Percentiles rank a stretch among this genome's conserved stretches.
Evolutionary conservation across 2,113 vertebrate genomes (phyloP).

Genomic region (Engystomops pustulosus): DNA sequence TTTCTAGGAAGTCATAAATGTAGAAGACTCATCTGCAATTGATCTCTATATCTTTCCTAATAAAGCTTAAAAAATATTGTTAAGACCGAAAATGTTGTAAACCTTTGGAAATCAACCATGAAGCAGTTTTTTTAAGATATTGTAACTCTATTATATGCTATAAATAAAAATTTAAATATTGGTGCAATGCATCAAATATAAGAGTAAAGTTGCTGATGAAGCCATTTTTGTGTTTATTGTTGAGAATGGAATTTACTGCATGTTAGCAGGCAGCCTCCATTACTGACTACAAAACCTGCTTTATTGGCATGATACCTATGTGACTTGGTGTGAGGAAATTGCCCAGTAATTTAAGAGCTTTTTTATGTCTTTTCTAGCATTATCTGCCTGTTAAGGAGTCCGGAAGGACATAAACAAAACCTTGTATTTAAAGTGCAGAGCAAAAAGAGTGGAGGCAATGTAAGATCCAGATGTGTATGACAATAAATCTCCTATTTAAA

Average conservation of each 20-base stretch:
- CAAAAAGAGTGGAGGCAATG: slow-evolving; percentile 32
- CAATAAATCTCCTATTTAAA: slow-evolving; percentile 50
- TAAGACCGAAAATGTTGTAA: no score
- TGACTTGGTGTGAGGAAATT: slow-evolving; percentile 47
- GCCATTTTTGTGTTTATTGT: neutral
- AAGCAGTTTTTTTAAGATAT: no score
- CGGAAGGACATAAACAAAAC: slow-evolving; percentile 55
- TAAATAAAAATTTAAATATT: neutral
- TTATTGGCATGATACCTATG: slow-evolving; percentile 45
- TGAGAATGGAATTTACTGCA: slow-evolving; percentile 11
- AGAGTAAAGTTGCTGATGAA: neutral
- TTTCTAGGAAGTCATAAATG: neutral
- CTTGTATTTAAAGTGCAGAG: slow-evolving; percentile 37
- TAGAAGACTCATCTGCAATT: neutral
- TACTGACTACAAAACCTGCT: slow-evolving; percentile 21
- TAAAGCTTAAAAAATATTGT: no score
- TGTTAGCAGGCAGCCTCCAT: slow-evolving; percentile 11
- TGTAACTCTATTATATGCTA: neutral
- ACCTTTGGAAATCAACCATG: no score
- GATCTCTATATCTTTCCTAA: neutral
- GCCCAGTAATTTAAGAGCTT: slow-evolving; percentile 54
- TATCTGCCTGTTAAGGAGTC: slow-evolving; percentile 51
- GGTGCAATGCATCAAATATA: neutral
- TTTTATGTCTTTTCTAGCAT: slow-evolving; percentile 55
- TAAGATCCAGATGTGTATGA: slow-evolving; percentile 53